Evolutionary conservation across 92 coral and sea anemone species (phyloP), one percentile per base, ranked within the genome.

Genomic region (Montipora capitata): DNA sequence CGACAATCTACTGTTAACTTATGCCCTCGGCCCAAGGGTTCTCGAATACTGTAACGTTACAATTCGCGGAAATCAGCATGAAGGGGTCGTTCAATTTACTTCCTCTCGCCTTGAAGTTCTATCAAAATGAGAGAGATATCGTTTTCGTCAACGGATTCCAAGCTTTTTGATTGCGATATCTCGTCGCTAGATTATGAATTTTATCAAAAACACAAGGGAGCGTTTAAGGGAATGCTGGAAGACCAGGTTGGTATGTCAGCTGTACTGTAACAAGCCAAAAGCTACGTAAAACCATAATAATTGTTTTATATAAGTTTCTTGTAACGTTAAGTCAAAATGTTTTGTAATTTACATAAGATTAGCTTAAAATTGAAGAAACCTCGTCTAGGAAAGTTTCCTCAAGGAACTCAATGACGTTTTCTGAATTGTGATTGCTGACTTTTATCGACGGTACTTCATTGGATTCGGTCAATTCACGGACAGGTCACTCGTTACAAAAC

Each of bases 161-260:
- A 96, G 42, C 85, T 97, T 73, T 97, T 97, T 27, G 98, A 94
- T 40, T 91, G 87, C 39, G 98, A 95, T 39, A 64, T 97, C 10
- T 90, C 87, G 51, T 90, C 94, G 4, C 71, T 86, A 18, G 99
- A 97, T 40, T 94, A 95, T 41, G 99, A 97, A 39, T 97, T 93
- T 77, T 97, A 92, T 78, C 88, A 76, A 74, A 97, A 94, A 69
- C 99, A 97, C 76, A 88, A 92, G 51, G 99, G 97, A 16, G 96
- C 99, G 35, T 94, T 97, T 72, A 95, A 94, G 77, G 82, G 96
- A 40, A 73, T 97, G 88, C 52, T 97, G 83, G 94, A 97, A 88
- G 96, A 97, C 64, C 98, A 97, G 97, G 99, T 95, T 39, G 69
- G 40, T 42, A 42, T 17, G 4, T 8, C 13, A 10, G 15, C 10